Conservation (phyloP, 2,113 vertebrate species). For the Poeciliopsis prolifica region DNA sequence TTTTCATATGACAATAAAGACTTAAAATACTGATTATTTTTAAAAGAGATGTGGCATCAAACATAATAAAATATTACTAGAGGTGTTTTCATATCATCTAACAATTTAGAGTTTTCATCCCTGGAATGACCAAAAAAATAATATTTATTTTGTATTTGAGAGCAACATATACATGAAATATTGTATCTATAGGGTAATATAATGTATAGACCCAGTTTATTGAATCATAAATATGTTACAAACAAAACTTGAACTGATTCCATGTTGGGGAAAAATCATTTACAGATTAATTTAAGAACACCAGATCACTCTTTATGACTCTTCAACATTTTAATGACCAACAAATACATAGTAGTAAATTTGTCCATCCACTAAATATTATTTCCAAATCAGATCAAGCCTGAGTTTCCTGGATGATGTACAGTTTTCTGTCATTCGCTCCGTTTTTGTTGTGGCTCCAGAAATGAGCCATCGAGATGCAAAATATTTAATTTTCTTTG, state of each 20-base stretch:
- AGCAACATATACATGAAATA: background rate
- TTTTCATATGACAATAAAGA: background rate
- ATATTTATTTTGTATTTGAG: background rate
- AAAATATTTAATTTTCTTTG: background rate
- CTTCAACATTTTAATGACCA: too few species aligned
- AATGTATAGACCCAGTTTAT: background rate
- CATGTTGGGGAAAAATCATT: background rate
- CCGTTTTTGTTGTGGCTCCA: background rate
- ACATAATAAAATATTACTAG: background rate
- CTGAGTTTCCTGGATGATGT: too few species aligned
- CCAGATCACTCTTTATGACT: too few species aligned
- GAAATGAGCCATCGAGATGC: background rate
- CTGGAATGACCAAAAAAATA: background rate
- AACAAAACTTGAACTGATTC: background rate
- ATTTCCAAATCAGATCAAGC: too few species aligned
- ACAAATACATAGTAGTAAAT: too few species aligned
- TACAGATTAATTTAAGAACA: too few species aligned
- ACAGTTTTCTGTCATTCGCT: background rate
- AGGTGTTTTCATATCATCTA: background rate
- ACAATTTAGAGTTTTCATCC: background rate
- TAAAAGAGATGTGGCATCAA: background rate
- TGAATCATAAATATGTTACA: background rate
- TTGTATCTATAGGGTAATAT: background rate
- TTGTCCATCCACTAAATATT: too few species aligned
- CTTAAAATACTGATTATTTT: background rate